A percentile compares a stretch with the other conserved stretches of the same genome.
phyloP scores from a whole-genome alignment of 2,797 vertebrate genomes.

The Sebastes variabilis region DNA sequence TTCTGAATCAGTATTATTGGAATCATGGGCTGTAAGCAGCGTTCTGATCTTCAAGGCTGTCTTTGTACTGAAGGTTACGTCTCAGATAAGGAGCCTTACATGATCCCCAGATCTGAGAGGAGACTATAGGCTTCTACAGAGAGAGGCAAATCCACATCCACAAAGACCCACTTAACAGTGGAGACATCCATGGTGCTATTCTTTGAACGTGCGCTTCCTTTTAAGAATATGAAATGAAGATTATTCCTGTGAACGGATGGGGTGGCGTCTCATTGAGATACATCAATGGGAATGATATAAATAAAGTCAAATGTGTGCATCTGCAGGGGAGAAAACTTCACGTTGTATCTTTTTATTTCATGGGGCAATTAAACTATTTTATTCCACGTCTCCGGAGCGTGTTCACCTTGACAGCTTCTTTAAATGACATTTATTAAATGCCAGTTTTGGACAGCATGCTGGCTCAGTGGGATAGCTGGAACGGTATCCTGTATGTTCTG shows the following conservation, averaged over 20 bases:
- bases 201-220: slow-evolving; percentile 30
- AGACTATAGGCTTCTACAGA: slow-evolving; percentile 32
- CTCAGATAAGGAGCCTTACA: slow-evolving; percentile 59
- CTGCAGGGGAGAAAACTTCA: not conserved
- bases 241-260: not conserved
- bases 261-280: not conserved
- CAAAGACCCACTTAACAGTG: slow-evolving; percentile 39
- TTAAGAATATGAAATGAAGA: slow-evolving; percentile 33
- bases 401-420: not conserved
- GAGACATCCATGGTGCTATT: slow-evolving; percentile 13
- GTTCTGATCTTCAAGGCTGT: slow-evolving; percentile 57
- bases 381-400: not conserved
- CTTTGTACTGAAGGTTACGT: slow-evolving; percentile 54
- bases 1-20: slow-evolving; percentile 45
- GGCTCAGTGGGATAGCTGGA: not conserved
- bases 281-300: not conserved
- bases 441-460: not conserved
- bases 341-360: not conserved
- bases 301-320: not conserved
- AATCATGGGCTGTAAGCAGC: slow-evolving; percentile 38
- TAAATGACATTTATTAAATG: not conserved
- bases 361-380: not conserved
- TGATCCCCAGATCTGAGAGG: slow-evolving; percentile 51
- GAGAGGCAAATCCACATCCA: slow-evolving; percentile 30
- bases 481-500: not conserved